phyloP scores from a whole-genome alignment of 2,888 invertebrate genomes.

The Caenorhabditis parvicauda region DNA sequence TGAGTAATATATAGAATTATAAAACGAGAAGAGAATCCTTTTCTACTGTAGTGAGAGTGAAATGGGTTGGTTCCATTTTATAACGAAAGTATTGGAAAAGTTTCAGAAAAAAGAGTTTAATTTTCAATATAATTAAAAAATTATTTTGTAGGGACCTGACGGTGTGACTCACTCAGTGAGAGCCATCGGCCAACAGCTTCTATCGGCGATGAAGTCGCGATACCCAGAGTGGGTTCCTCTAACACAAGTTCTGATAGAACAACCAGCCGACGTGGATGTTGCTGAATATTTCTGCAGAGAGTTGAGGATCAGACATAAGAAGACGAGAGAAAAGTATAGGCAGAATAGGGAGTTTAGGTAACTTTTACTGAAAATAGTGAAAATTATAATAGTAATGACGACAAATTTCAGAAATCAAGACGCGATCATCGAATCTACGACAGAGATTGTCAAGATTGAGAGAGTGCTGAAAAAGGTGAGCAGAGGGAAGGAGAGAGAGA shows the following conservation, averaged over 20 bases:
- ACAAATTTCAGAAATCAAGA: too few species aligned
- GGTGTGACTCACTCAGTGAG: conserved; percentile 14
- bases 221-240: conserved; percentile 24
- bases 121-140: not conserved
- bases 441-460: conserved; percentile 3
- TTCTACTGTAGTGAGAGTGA: conserved; percentile 22
- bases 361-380: too few species aligned
- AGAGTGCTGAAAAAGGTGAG: conserved; percentile 7
- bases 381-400: too few species aligned
- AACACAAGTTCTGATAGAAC: not conserved
- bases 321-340: too few species aligned
- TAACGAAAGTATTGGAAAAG: not conserved
- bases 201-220: conserved; percentile 19
- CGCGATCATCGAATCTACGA: too few species aligned
- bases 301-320: conserved; percentile 1
- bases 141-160: conserved; percentile 3
- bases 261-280: conserved; percentile 3
- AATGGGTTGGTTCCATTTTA: not conserved
- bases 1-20: too few species aligned
- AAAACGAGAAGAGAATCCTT: too few species aligned
- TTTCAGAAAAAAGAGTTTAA: not conserved
- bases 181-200: conserved; percentile 13
- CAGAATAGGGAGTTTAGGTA: too few species aligned
- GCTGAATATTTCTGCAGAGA: conserved; percentile 2
- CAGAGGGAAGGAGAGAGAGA: too few species aligned